Percentiles rank a stretch among this genome's conserved stretches.
phyloP scores from a whole-genome alignment of 2,113 vertebrate genomes.

The Nasalis larvatus region DNA sequence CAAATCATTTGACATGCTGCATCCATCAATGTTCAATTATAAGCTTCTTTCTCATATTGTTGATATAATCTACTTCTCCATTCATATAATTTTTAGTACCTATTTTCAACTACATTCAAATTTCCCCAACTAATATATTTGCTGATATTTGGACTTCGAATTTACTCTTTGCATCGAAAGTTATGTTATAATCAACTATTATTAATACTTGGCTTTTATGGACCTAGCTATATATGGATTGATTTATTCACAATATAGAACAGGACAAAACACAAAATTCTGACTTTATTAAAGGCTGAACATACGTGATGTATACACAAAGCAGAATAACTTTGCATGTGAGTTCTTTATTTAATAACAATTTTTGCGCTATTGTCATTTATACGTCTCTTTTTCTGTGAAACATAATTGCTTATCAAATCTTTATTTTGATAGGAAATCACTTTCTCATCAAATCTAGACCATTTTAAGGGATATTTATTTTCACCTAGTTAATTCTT shows the following conservation, averaged over 20 bases:
- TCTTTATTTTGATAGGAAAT: not conserved
- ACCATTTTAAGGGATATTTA: not conserved
- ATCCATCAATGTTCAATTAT: conserved; percentile 20
- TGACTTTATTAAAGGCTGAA: not conserved
- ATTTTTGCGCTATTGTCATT: not conserved
- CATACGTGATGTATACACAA: not conserved
- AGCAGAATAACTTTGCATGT: not conserved
- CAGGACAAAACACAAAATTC: not conserved
- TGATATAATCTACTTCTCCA: not conserved
- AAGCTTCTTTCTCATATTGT: not conserved
- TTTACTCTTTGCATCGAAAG: not conserved
- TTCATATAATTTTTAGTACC: not conserved
- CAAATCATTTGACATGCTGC: not conserved
- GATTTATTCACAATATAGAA: not conserved
- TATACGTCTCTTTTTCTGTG: not conserved
- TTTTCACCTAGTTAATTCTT: not conserved
- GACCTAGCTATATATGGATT: not conserved
- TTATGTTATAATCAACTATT: not conserved
- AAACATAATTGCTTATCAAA: not conserved
- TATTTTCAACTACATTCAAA: not conserved
- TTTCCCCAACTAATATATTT: not conserved
- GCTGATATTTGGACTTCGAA: not conserved
- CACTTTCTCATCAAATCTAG: not conserved
- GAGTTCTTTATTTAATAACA: not conserved
- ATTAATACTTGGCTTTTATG: not conserved